Conservation (phyloP, 2,888 invertebrate species). For the Pristionchus maxplancki region DNA sequence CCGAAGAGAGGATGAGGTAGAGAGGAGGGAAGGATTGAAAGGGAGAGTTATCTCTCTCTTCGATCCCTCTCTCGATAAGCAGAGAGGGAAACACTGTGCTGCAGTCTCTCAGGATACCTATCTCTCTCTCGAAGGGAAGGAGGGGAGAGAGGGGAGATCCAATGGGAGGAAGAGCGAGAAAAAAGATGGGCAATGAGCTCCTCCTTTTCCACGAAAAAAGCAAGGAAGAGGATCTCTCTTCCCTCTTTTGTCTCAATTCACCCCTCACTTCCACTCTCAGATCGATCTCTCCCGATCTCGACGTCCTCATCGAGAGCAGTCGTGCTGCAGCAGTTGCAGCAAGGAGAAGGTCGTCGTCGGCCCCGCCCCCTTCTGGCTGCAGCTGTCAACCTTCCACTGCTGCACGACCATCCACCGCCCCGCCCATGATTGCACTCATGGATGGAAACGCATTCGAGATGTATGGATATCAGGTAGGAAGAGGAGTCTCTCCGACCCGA, state of each 20-base stretch:
- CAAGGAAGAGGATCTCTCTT: constrained; percentile 9
- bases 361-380: constrained; percentile 11
- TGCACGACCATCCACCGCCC: constrained; percentile 5
- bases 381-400: not conserved
- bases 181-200: constrained; percentile 28
- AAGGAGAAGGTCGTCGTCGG: constrained; percentile 4
- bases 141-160: not conserved
- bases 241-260: constrained; percentile 32
- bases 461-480: constrained; percentile 26
- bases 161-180: constrained; percentile 24
- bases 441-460: constrained; percentile 19
- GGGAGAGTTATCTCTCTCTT: constrained; percentile 22
- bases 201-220: constrained; percentile 38
- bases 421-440: constrained; percentile 41
- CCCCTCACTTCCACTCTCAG: not conserved
- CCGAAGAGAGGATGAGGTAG: not conserved
- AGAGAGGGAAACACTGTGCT: constrained; percentile 30
- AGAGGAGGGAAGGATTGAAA: constrained; percentile 2
- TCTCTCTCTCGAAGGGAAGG: constrained; percentile 31
- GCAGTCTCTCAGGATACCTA: constrained; percentile 18
- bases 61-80: constrained; percentile 32
- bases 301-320: not conserved
- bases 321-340: not conserved
- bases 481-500: not conserved
- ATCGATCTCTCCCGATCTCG: constrained; percentile 34